Conservation (phyloP, 2,113 vertebrate species). For the Pterophyllum scalare region DNA sequence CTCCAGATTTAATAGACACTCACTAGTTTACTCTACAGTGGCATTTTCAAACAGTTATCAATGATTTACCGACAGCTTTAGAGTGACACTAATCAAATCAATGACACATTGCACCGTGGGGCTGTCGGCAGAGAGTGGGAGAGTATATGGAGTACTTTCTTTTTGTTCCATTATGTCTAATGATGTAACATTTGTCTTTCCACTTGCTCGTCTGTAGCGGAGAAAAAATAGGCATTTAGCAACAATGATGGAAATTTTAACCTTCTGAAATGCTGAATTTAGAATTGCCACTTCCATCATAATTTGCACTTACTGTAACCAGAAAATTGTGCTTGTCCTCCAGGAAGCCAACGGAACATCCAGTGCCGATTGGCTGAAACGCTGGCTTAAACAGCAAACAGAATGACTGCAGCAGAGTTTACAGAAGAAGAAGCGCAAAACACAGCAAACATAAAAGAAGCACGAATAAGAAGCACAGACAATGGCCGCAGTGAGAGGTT, state of each 20-base stretch:
- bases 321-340: neutral
- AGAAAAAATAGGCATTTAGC: neutral
- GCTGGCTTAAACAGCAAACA: neutral
- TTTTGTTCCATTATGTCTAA: neutral
- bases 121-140: neutral
- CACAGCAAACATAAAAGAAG: neutral
- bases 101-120: neutral
- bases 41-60: constrained; percentile 12
- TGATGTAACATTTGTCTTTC: constrained; percentile 2
- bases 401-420: neutral
- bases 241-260: neutral
- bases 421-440: neutral
- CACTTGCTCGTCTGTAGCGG: neutral
- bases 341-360: neutral
- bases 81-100: neutral
- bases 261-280: constrained; percentile 4
- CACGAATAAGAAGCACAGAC: neutral
- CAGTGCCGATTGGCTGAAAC: neutral
- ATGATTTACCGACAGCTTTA: constrained; percentile 11
- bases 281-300: neutral
- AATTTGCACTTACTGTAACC: neutral
- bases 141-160: neutral
- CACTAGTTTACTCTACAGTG: neutral
- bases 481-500: neutral
- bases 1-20: neutral